Evolutionary conservation across 2,113 vertebrate genomes (phyloP).

Genomic region (human): GRCh38 chr1:221074501-221075000

Average conservation of each 20-base stretch:
- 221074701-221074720: no score
- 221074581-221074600: constrained; percentile 50
- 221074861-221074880: background rate
- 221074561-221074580: constrained; percentile 55
- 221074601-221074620: background rate
- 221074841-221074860: background rate
- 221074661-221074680: background rate
- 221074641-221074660: background rate
- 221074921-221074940: background rate
- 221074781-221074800: background rate
- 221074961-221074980: background rate
- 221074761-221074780: background rate
- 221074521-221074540: background rate
- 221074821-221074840: background rate
- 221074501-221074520: constrained; percentile 26
- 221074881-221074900: background rate
- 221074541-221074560: constrained; percentile 53
- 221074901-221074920: background rate
- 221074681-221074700: background rate
- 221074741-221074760: background rate
- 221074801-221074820: background rate
- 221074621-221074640: background rate
- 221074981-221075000: background rate
- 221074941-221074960: background rate
- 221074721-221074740: background rate